Evolutionary conservation across 2,113 vertebrate species (phyloP).

Genomic region (Pholis gunnellus): DNA sequence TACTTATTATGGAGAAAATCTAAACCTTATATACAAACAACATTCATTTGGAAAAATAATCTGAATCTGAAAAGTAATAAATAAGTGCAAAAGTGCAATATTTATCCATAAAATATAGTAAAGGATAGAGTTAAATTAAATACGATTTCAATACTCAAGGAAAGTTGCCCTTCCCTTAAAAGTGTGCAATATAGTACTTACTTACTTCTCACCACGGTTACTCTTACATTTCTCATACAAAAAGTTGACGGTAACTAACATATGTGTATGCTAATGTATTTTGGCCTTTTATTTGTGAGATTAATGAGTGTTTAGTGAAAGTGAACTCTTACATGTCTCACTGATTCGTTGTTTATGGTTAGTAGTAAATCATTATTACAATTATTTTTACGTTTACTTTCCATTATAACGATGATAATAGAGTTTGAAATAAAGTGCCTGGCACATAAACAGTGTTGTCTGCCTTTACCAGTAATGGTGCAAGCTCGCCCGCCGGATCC

Average conservation of each 20-base stretch:
- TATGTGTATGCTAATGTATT: no score
- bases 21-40: no score
- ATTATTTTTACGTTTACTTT: background rate
- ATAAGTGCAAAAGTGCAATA: background rate
- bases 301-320: background rate
- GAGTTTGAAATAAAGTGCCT: background rate
- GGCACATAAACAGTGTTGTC: background rate
- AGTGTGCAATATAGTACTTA: background rate
- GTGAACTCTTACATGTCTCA: background rate
- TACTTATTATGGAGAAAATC: background rate
- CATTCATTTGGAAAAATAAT: background rate
- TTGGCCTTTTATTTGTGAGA: no score
- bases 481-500: conserved; percentile 46
- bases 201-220: background rate
- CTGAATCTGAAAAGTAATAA: background rate
- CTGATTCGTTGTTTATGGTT: background rate
- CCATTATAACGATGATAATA: background rate
- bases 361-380: background rate
- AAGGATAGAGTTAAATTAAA: background rate
- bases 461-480: background rate
- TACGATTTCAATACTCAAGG: background rate
- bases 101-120: background rate
- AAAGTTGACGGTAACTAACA: background rate
- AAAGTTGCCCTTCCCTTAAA: background rate
- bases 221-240: background rate